Evolutionary conservation across 2,797 vertebrate genomes (phyloP), one percentile per base, ranked within the genome.

Genomic region (Bufotes viridis): DNA sequence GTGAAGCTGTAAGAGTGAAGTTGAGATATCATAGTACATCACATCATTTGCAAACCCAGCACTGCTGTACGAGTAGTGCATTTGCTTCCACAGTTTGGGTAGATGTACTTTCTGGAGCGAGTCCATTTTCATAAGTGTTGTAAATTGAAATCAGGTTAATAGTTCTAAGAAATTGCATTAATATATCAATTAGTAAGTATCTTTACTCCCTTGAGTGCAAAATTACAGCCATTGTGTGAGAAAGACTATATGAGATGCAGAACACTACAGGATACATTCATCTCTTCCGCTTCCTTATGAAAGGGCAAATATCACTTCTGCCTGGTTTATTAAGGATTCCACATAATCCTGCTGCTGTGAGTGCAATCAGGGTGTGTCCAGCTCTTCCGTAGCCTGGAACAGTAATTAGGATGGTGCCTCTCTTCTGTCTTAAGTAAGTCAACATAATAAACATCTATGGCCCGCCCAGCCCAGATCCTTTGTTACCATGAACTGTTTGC

Each of bases 71-170:
- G 42, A 51, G 3, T 51, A 1, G 72, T 70, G 51, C 24, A 26
- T 70, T 53, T 57, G 12, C n/a, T 82, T 82, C n/a, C 53, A 34
- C 17, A 12, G 20, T 49, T 24, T 65, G 42, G 58, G 26, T 51
- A 78, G 72, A 85, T 85, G 83, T 20, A 78, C 34, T 85, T 85
- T 51, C 42, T 78, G 83, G 83, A 78, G 2, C 11, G 4, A 29
- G n/a, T 85, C 83, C 83, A 85, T 17, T 3, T 51, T 60, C 7
- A 13, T 85, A 85, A 85, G 83, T 85, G 83, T 85, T 63, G 72
- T 76, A 85, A 85, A 85, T 63, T 76, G 55, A 76, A 76, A 85
- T 85, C 34, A 85, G 84, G 84, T 86, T 79, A 79, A 79, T 86
- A 65, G 61, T 79, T 86, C 75, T 86, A 79, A 65, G 84, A 86